Evolutionary conservation across 2,888 invertebrate genomes (phyloP), one percentile per base, ranked within the genome.

Genomic region (Macaria liturata): DNA sequence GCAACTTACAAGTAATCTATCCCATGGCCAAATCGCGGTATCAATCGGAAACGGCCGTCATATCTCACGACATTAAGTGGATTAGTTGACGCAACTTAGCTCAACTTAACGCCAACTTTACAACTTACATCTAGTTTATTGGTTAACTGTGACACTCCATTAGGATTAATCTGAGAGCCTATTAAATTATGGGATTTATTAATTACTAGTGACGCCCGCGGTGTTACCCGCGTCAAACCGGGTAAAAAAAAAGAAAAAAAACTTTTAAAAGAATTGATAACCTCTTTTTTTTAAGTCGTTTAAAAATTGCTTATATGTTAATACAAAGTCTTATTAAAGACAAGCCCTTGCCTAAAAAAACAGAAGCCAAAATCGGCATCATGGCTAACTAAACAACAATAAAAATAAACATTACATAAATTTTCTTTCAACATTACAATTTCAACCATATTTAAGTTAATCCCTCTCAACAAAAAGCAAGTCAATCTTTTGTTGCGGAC

Each of bases 61-160:
- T 59, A 59, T 59, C 54, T 59, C 54, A 51, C 54, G 54, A 54
- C 59, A 51, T 59, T 59, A 54, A 48, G 47, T 44, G 34, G 45
- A 44, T 48, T 51, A 59, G 32, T 59, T 59, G 32, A 51, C 45
- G 37, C 32, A 58, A 59, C 48, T 49, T 46, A 51, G 49, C 48
- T 31, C 32, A 58, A 54, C 48, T 49, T 46, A 51, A 44, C 48
- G 32, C 45, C 0, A 54, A 54, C 54, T 54, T 51, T 44, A 50
- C 9, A 59, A 54, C 51, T 54, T 51, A 50, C 49, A 32, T 53
- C 39, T 57, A 54, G 59, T 59, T 59, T 59, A 59, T 59, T 59
- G 59, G 54, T n/a, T 9, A 47, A 54, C 59, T 59, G 59, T 40
- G 59, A 54, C 59, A 54, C 51, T 54, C 51, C 48, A 51, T 59